Base-by-base conservation (phyloP, 2,888 invertebrate genomes). In the Parelbella ahira region DNA sequence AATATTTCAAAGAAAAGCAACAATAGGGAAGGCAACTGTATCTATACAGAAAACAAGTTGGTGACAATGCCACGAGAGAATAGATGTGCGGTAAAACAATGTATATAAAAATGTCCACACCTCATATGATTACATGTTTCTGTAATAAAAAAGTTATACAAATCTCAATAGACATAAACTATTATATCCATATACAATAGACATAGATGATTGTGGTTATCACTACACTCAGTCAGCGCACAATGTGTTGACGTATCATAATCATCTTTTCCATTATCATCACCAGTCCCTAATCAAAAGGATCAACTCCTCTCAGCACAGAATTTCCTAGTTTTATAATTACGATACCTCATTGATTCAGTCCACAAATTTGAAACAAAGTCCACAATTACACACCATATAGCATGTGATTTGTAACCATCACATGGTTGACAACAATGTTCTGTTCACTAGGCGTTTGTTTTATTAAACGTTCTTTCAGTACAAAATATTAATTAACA, bases 281-380 rank as follows among this genome's bases (percentile, higher is more conserved):
- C 78, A 80, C 77, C 75, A 76, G 73, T 82, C 72, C 69, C 68
- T 72, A 66, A 64, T 69, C 60, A 63, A 70, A 75, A 77, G 81
- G 82, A 84, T 77, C 66, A 82, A 84, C 82, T 78, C 84, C 83
- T 83, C 84, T 78, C 84, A 75, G 82, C 86, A 87, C 83, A 86
- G 81, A 84, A 77, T 80, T 84, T 80, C 67, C 79, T 82, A 79
- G 79, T 73, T 81, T 80, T 82, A 81, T 82, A 83, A 86, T 84
- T 83, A 83, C 82, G 74, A 76, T 80, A 79, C 72, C 74, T 72
- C 64, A 73, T 74, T 70, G 70, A 76, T 76, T 83, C 69, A 81
- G 86, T 87, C 82, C 87, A 86, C 83, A 72, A 86, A 84, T 86
- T 87, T 86, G 76, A 83, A 86, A 84, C 68, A 74, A 83, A 83